Evolutionary conservation across 2,888 invertebrate genomes (phyloP), one percentile per base, ranked within the genome.

Genomic region (Caenorhabditis sulstoni): DNA sequence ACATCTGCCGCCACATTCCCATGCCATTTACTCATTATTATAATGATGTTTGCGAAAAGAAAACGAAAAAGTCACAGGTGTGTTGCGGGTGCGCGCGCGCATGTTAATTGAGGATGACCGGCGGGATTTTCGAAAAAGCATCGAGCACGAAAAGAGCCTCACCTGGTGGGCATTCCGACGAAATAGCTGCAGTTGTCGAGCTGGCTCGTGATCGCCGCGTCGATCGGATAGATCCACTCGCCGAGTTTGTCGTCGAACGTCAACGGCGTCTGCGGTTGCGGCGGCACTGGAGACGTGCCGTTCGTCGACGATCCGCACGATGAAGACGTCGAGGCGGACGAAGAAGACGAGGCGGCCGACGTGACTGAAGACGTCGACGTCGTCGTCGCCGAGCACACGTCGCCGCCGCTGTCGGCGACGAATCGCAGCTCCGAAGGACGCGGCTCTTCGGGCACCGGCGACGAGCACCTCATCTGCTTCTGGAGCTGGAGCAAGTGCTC

Each of bases 161-260:
- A 83, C 83, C 78, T 77, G 7, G 81, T 74, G 37, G 84, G 84
- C 23, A 79, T 66, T 37, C 74, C 71, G n/a, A 81, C 81, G 44
- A 81, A 84, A 67, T 82, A 84, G 68, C 77, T 80, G 75, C 80
- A 80, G 18, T 81, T 73, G 14, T 82, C 82, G 18, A 84, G 71
- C 57, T 84, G 84, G 4, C 58, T 37, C 41, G 70, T 78, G 3
- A 80, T 45, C 0, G 75, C 39, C n/a, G 71, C 71, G 59, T 82
- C 82, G 16, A 84, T 75, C 14, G 82, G 84, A 49, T 78, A 81
- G 44, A 81, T 79, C 70, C 74, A 78, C 64, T 84, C 84, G 14
- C 77, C 81, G 7, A 83, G 66, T 20, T 83, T 81, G 22, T 83
- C 77, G 53, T 82, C 81, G 49, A 65, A 84, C 14, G 79, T 53